Base-by-base conservation (phyloP, 2,888 invertebrate species). In the Hirtodrosophila cameraria region DNA sequence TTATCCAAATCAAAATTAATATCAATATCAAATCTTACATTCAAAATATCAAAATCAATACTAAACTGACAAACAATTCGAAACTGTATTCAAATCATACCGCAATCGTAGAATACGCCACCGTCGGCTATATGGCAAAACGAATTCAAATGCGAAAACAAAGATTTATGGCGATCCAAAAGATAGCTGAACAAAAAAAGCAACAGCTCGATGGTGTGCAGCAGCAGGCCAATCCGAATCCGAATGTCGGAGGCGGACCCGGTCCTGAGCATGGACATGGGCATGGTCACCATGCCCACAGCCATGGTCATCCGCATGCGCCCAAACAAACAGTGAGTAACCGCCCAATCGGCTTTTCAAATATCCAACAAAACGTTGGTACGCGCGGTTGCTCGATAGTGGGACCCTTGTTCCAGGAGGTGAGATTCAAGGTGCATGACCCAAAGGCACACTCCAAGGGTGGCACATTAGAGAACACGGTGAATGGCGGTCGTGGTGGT, bases 101-200 rank as follows among this genome's bases (percentile, higher is more conserved):
- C 78, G 72, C 86, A 79, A 80, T 83, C 85, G 77, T 94, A 97
- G 99, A 99, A 93, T 99, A 98, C 92, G 98, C 99, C 75, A 97
- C 98, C 75, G 99, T 99, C 86, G 98, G 98, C 79, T 99, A 99
- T 92, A 97, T 98, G 96, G 97, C 97, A 81, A 98, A 98, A 93
- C 94, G 97, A 92, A 97, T 98, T 92, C 97, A 97, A 92, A 97
- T 98, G 97, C 94, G 97, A 90, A 97, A 97, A 92, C 97, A 96
- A 91, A 94, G 97, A 90, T 96, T 97, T 92, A 93, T 96, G 90
- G 95, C 96, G 63, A 95, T 96, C 87, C 97, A 97, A 91, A 97
- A 97, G 92, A 96, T 97, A 91, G 96, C 96, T 74, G 96, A 97
- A 88, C 96, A 97, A 92, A 97, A 97, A 93, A 97, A 97, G 92